Evolutionary conservation across 2,113 vertebrate genomes (phyloP).

Genomic region (Myiozetetes cayanensis): DNA sequence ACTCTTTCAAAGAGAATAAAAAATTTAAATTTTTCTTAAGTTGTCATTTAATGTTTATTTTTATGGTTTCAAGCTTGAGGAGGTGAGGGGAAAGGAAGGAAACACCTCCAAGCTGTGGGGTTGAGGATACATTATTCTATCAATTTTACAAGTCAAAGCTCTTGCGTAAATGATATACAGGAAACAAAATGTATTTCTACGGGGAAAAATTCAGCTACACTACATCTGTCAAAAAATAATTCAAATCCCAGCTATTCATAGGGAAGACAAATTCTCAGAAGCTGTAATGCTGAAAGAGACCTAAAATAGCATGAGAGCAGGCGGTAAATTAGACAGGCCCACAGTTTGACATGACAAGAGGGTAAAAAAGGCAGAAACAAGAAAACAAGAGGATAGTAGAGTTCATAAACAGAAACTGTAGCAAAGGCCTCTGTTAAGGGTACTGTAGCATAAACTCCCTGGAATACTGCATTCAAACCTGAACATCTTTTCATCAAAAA

Average conservation of each 20-base stretch:
- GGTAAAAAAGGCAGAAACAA: neutral
- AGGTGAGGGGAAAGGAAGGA: neutral
- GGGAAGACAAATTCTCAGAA: neutral
- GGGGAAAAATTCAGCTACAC: neutral
- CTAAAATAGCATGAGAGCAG: neutral
- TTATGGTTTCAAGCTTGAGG: neutral
- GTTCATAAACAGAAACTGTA: conserved; percentile 2
- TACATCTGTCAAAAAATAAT: neutral
- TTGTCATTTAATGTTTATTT: neutral
- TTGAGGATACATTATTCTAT: neutral
- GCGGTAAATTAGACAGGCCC: neutral
- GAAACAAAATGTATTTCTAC: neutral
- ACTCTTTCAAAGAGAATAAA: neutral
- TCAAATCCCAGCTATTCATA: neutral
- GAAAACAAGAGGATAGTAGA: neutral
- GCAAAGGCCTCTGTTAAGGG: neutral
- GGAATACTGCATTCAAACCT: neutral
- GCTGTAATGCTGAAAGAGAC: neutral
- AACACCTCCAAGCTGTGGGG: neutral
- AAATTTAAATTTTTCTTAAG: neutral
- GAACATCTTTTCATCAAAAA: neutral
- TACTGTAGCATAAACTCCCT: neutral
- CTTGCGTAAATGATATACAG: neutral
- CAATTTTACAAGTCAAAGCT: neutral
- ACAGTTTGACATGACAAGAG: neutral